These are phyloP conservation scores for Orchesella flavescens DNA, from an alignment of 2,888 invertebrate species.

Conservation along the genomic window DNA sequence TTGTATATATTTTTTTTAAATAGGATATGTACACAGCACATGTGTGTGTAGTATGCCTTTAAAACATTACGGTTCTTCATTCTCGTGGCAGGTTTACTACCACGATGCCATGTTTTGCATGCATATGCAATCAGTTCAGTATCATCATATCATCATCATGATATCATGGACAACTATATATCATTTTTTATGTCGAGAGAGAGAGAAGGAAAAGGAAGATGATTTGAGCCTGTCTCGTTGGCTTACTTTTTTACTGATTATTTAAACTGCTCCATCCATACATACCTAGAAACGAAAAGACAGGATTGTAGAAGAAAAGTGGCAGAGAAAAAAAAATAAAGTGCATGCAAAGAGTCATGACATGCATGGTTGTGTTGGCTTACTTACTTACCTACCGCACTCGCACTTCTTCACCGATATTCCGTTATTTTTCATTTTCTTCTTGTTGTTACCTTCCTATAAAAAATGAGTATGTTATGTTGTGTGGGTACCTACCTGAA, in stretches of 20 bases:
- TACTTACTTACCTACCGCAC: slow-evolving; percentile 64
- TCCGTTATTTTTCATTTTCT: slow-evolving; percentile 36
- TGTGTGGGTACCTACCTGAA: slow-evolving; percentile 40
- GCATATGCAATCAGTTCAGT: no score
- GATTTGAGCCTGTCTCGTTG: slow-evolving; percentile 21
- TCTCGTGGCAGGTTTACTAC: slow-evolving; percentile 17
- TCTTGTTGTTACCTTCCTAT: neutral
- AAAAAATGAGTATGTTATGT: neutral
- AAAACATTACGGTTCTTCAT: slow-evolving; percentile 53
- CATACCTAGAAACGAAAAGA: slow-evolving; percentile 12
- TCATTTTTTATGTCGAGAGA: neutral
- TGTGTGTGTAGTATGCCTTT: no score
- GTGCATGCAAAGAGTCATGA: slow-evolving; percentile 4
- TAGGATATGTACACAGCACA: no score
- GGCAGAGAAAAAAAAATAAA: no score
- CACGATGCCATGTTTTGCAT: neutral
- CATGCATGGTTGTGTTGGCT: slow-evolving; percentile 37
- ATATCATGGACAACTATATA: no score
- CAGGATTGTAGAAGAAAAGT: neutral
- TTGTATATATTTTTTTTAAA: no score
- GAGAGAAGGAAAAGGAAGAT: slow-evolving; percentile 42
- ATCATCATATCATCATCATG: slow-evolving; percentile 2
- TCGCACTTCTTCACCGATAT: slow-evolving; percentile 41
- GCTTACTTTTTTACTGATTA: slow-evolving; percentile 14
- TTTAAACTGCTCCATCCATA: neutral